phyloP scores from a whole-genome alignment of 2,888 invertebrate species.

The Acanthosepion lycidas region DNA sequence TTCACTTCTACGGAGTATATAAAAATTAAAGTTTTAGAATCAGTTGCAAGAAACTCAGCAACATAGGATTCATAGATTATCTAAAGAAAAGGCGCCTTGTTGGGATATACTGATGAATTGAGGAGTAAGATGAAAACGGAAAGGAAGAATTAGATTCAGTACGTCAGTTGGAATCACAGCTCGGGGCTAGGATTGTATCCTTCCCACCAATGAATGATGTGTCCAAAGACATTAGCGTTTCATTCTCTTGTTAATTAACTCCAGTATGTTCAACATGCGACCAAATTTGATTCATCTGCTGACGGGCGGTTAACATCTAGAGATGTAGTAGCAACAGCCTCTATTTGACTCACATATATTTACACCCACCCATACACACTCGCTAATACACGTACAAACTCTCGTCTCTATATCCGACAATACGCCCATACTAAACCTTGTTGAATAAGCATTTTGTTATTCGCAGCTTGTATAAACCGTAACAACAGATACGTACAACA shows the following conservation, averaged over 20 bases:
- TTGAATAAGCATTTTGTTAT: neutral
- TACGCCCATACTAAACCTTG: neutral
- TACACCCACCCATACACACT: neutral
- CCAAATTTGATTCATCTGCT: slow-evolving; percentile 33
- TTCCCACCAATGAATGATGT: neutral
- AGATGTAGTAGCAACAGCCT: neutral
- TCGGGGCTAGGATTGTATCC: neutral
- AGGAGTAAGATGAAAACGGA: neutral
- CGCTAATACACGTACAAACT: neutral
- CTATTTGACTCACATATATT: neutral
- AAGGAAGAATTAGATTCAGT: neutral
- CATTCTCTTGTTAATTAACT: slow-evolving; percentile 1
- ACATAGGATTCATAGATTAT: neutral
- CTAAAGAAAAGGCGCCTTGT: neutral
- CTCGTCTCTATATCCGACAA: neutral
- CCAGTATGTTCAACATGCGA: slow-evolving; percentile 33
- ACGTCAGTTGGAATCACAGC: neutral
- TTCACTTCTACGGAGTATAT: too few species aligned
- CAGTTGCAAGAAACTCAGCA: too few species aligned
- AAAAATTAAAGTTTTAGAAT: too few species aligned
- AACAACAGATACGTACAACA: neutral
- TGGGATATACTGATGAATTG: neutral
- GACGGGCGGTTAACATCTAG: neutral
- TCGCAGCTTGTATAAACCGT: neutral
- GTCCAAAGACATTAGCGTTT: neutral